These are phyloP conservation scores for Sabatieria punctata DNA, from an alignment of 2,888 invertebrate species.

Conservation along the genomic window DNA sequence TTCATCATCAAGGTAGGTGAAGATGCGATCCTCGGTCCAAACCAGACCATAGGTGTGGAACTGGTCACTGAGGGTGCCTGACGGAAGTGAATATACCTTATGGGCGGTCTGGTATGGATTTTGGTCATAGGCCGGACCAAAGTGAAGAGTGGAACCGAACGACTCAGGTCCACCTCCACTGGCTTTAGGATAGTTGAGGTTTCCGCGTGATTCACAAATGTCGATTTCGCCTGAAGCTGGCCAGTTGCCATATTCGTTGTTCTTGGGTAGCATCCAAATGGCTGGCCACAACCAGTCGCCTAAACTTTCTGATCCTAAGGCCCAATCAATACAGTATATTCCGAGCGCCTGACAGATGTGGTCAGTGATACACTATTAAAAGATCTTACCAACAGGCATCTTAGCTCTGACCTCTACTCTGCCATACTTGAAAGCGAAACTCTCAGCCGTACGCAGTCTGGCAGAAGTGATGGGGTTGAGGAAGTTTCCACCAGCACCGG, in stretches of 20 bases:
- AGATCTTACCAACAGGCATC: constrained; percentile 39
- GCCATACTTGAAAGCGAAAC: constrained; percentile 46
- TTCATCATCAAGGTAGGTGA: constrained; percentile 21
- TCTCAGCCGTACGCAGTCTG: constrained; percentile 44
- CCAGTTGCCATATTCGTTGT: constrained; percentile 48
- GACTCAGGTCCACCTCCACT: constrained; percentile 28
- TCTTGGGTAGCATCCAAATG: constrained; percentile 51
- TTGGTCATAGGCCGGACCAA: constrained; percentile 44
- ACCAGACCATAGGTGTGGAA: constrained; percentile 50
- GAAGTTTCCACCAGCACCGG: constrained; percentile 39
- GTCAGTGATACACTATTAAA: too few relatives aligned
- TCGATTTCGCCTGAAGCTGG: constrained; percentile 54
- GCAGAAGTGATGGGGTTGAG: constrained; percentile 52
- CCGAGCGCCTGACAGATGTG: too few relatives aligned
- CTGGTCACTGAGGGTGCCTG: constrained; percentile 35
- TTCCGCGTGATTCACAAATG: constrained; percentile 52
- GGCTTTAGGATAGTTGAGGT: constrained; percentile 27
- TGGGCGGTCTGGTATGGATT: constrained; percentile 37
- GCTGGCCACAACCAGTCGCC: constrained; percentile 54
- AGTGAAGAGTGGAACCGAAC: constrained; percentile 46
- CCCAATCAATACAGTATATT: too few relatives aligned
- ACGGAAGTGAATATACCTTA: constrained; percentile 9
- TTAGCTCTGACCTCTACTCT: constrained; percentile 48
- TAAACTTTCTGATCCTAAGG: too few relatives aligned
- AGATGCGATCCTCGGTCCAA: constrained; percentile 46